A percentile compares a stretch with the other conserved stretches of the same genome.
Evolutionary conservation across 2,888 invertebrate genomes (phyloP).

Genomic region (Allophyes oxyacanthae): DNA sequence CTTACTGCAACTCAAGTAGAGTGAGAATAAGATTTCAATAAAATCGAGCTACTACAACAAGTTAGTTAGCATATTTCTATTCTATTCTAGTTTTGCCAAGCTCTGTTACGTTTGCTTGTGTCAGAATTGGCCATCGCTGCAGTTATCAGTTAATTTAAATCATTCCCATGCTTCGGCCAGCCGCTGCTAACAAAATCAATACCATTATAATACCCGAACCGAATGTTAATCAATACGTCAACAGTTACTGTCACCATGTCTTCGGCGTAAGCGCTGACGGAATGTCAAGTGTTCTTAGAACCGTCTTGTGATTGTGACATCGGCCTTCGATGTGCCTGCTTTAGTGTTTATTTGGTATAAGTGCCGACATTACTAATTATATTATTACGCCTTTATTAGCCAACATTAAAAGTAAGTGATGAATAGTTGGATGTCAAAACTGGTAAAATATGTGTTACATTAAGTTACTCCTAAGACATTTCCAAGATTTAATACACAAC

Average conservation of each 20-base stretch:
- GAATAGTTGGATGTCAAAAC: too few species aligned
- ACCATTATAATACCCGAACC: slow-evolving; percentile 12
- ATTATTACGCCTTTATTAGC: not conserved
- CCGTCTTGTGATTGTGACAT: slow-evolving; percentile 7
- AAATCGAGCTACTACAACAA: too few species aligned
- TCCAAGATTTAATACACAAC: slow-evolving; percentile 40
- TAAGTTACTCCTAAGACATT: slow-evolving; percentile 6
- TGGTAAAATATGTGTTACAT: too few species aligned
- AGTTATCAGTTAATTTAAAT: too few species aligned
- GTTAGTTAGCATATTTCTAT: too few species aligned
- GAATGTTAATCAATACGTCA: slow-evolving; percentile 52
- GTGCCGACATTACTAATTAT: not conserved
- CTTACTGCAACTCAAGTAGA: too few species aligned
- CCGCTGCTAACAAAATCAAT: not conserved
- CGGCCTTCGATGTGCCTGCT: slow-evolving; percentile 21
- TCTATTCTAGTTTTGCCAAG: too few species aligned
- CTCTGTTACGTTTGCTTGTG: too few species aligned
- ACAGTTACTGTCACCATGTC: slow-evolving; percentile 31
- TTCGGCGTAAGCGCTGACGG: slow-evolving; percentile 17
- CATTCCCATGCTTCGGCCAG: too few species aligned
- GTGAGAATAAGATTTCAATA: too few species aligned
- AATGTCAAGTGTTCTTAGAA: slow-evolving; percentile 47
- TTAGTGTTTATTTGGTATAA: slow-evolving; percentile 19
- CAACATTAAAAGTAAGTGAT: too few species aligned
- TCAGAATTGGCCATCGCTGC: too few species aligned